These are phyloP conservation scores for Acropora yongei DNA, from an alignment of 64 coral and sea anemone species.

Conservation along the genomic window DNA sequence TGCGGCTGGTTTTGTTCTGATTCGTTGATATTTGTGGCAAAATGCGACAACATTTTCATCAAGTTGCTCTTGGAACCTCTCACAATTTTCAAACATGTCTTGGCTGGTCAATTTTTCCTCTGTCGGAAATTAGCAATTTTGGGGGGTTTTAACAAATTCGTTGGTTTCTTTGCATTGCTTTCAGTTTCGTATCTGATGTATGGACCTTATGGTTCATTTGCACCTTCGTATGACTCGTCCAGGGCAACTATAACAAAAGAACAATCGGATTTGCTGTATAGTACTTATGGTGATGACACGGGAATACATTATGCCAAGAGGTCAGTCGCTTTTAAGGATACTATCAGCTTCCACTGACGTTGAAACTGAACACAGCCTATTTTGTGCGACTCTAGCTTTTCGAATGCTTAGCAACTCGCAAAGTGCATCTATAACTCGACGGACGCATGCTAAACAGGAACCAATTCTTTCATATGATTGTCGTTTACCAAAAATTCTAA, in stretches of 20 bases:
- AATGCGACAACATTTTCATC: neutral
- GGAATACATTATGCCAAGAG: constrained; percentile 96
- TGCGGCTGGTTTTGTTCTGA: too few relatives aligned
- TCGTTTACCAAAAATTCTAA: too few relatives aligned
- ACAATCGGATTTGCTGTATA: constrained; percentile 89
- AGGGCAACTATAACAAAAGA: constrained; percentile 97
- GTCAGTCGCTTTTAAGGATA: constrained; percentile 25
- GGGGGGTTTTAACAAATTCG: too few relatives aligned
- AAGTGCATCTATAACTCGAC: too few relatives aligned
- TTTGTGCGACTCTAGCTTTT: too few relatives aligned
- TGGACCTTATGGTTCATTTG: constrained; percentile 96
- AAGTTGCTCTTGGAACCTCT: neutral
- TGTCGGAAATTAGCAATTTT: neutral
- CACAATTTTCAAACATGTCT: neutral
- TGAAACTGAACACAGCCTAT: too few relatives aligned
- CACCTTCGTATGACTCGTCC: constrained; percentile 93
- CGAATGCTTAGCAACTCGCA: too few relatives aligned
- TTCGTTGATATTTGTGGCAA: too few relatives aligned
- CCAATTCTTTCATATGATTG: too few relatives aligned
- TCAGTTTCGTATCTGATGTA: constrained; percentile 95
- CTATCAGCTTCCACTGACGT: neutral
- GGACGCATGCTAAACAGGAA: too few relatives aligned
- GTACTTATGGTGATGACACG: constrained; percentile 94
- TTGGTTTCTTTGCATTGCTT: neutral
- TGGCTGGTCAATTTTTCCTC: neutral